These are phyloP conservation scores for Hipparchia sbordonii DNA, from an alignment of 2,888 invertebrate species.

Conservation along the genomic window DNA sequence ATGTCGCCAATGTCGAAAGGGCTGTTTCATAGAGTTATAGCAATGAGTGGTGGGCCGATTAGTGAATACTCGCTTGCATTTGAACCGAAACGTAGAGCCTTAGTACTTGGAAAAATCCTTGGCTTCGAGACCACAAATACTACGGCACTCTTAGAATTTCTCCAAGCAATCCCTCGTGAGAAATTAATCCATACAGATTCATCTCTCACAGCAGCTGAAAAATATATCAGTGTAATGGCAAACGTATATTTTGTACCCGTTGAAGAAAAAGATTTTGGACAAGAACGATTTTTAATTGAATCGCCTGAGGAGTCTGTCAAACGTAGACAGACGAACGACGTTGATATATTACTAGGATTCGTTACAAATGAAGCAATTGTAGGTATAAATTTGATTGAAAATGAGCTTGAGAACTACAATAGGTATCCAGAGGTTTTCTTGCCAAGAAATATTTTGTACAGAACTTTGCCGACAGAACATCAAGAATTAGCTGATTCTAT, in stretches of 20 bases:
- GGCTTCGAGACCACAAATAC: slow-evolving; percentile 54
- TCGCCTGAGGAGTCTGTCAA: slow-evolving; percentile 48
- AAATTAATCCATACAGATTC: slow-evolving; percentile 46
- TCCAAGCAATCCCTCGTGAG: slow-evolving; percentile 53
- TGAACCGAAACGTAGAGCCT: slow-evolving; percentile 51
- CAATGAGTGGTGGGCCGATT: slow-evolving; percentile 85
- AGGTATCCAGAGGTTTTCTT: slow-evolving; percentile 53
- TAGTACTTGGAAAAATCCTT: slow-evolving; percentile 53
- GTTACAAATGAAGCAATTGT: slow-evolving; percentile 85
- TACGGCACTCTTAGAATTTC: slow-evolving; percentile 52
- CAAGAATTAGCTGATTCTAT: slow-evolving; percentile 52
- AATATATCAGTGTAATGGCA: slow-evolving; percentile 46
- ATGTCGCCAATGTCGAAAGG: slow-evolving; percentile 61
- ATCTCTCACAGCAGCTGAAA: slow-evolving; percentile 52
- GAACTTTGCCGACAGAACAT: slow-evolving; percentile 42
- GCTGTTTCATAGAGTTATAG: slow-evolving; percentile 74
- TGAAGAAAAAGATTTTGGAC: slow-evolving; percentile 58
- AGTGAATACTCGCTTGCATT: slow-evolving; percentile 55
- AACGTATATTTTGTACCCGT: slow-evolving; percentile 56
- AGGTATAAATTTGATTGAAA: slow-evolving; percentile 28
- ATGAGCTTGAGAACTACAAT: slow-evolving; percentile 60
- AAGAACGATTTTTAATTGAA: slow-evolving; percentile 53
- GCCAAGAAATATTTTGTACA: slow-evolving; percentile 51
- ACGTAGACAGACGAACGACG: slow-evolving; percentile 64
- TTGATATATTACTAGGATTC: slow-evolving; percentile 87